These are phyloP conservation scores for Homarus americanus DNA, from an alignment of 1,140 invertebrate species.

Conservation along the genomic window DNA sequence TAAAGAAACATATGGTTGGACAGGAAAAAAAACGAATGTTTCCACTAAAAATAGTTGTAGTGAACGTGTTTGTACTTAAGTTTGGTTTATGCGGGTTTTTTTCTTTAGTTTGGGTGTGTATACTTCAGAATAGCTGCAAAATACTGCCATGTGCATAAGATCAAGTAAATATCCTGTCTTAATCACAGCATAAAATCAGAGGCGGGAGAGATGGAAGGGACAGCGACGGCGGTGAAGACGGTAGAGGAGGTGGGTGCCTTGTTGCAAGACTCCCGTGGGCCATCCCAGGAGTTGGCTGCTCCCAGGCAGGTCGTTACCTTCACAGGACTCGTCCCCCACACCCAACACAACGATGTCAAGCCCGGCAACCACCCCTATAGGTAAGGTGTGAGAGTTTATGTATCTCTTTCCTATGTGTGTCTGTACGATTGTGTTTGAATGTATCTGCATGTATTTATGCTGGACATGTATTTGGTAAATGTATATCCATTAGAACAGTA, in stretches of 20 bases:
- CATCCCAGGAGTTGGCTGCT: conserved; percentile 44
- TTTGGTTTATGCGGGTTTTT: too few relatives aligned
- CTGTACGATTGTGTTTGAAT: neutral
- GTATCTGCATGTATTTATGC: neutral
- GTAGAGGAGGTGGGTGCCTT: conserved; percentile 37
- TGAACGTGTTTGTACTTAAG: too few relatives aligned
- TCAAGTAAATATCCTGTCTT: too few relatives aligned
- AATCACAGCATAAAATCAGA: too few relatives aligned
- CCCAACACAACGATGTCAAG: conserved; percentile 37
- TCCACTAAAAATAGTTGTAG: too few relatives aligned
- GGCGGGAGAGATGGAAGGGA: neutral
- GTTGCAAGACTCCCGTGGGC: conserved; percentile 23
- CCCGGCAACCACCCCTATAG: conserved; percentile 51
- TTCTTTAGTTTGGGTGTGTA: too few relatives aligned
- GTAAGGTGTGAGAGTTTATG: neutral
- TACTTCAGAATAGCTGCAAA: too few relatives aligned
- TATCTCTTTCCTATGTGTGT: neutral
- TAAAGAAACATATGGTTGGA: too few relatives aligned
- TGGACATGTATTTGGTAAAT: too few relatives aligned
- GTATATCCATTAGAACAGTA: too few relatives aligned
- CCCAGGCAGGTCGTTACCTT: conserved; percentile 35
- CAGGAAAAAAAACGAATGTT: too few relatives aligned
- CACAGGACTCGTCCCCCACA: conserved; percentile 46
- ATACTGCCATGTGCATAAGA: too few relatives aligned
- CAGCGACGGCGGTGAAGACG: conserved; percentile 17